Percentiles rank a stretch among this genome's conserved stretches.
Conservation (phyloP, 2,888 invertebrate species). For the Oxyteleia sp. region DNA sequence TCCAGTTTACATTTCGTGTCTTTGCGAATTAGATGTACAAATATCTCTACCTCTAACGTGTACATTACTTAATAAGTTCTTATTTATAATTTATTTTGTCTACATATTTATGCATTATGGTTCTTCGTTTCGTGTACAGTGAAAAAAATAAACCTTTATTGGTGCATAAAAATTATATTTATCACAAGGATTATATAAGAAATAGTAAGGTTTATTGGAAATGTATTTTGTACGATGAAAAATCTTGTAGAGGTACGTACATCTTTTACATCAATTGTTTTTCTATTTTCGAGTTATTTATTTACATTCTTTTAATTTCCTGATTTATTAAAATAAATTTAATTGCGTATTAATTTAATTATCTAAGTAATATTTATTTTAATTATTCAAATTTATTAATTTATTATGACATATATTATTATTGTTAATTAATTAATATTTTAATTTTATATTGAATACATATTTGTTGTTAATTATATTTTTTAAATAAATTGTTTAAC, state of each 20-base stretch:
- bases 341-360: not conserved
- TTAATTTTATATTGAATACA: constrained; percentile 4
- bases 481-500: not conserved
- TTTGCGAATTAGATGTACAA: too few species aligned
- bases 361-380: not conserved
- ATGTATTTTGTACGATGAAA: constrained; percentile 20
- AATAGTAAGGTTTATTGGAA: constrained; percentile 18
- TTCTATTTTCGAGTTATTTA: too few species aligned
- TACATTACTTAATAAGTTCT: too few species aligned
- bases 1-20: too few species aligned
- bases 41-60: too few species aligned
- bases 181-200: constrained; percentile 12
- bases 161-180: constrained; percentile 6
- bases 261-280: too few species aligned
- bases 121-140: too few species aligned
- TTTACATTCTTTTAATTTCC: too few species aligned
- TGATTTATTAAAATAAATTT: too few species aligned
- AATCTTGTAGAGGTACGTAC: constrained; percentile 12
- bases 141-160: constrained; percentile 11
- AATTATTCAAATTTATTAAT: not conserved
- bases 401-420: not conserved
- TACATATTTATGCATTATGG: too few species aligned
- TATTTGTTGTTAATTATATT: not conserved
- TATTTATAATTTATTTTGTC: too few species aligned
- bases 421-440: not conserved